Percentiles rank a stretch among this genome's conserved stretches.
These are phyloP conservation scores for Mystacornis crossleyi DNA, from an alignment of 2,113 vertebrate species.

Conservation along the genomic window DNA sequence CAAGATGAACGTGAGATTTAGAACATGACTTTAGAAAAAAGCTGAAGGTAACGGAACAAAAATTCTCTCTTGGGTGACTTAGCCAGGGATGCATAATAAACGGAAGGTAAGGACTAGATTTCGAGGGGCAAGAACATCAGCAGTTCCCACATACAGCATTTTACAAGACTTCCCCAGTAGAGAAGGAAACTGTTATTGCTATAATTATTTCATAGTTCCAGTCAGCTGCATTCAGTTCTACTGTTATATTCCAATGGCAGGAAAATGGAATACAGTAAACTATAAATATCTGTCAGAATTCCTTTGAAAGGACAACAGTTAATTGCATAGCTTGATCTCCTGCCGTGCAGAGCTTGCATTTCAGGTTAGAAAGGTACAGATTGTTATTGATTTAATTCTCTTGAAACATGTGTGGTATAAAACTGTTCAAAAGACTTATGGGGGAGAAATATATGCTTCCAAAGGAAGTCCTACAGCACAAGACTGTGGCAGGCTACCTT, in stretches of 20 bases:
- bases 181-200: conserved; percentile 53
- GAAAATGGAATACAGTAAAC: conserved; percentile 66
- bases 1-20: background rate
- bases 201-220: conserved; percentile 70
- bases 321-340: conserved; percentile 69
- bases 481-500: background rate
- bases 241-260: conserved; percentile 51
- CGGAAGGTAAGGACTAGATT: background rate
- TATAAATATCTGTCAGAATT: conserved; percentile 72
- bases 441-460: conserved; percentile 49
- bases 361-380: conserved; percentile 67
- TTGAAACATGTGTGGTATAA: conserved; percentile 68
- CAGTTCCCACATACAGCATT: conserved; percentile 30
- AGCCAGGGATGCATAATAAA: background rate
- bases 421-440: conserved; percentile 64
- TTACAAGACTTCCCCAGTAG: conserved; percentile 38
- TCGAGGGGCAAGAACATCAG: background rate
- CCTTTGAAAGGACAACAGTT: conserved; percentile 70
- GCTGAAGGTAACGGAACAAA: background rate
- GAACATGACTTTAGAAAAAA: background rate
- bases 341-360: conserved; percentile 66
- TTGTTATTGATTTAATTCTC: conserved; percentile 73
- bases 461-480: conserved; percentile 45
- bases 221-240: conserved; percentile 51
- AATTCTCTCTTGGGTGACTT: background rate